Conservation (phyloP, 1,140 invertebrate species). For the Megalonaias nervosa region DNA sequence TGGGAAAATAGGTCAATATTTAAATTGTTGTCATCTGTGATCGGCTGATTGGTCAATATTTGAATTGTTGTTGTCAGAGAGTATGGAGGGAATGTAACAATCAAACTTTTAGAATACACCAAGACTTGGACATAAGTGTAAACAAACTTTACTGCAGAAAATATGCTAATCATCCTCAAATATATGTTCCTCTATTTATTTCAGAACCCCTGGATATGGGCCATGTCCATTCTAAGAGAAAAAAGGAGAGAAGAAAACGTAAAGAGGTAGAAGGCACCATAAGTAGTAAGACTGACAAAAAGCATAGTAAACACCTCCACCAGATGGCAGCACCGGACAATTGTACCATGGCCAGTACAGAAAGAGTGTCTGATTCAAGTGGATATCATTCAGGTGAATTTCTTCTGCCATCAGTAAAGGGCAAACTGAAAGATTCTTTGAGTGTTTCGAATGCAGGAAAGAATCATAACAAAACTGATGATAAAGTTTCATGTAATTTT, state of each 20-base stretch:
- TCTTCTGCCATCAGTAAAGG: constrained; percentile 15
- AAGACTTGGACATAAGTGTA: no score
- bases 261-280: constrained; percentile 25
- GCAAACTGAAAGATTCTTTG: constrained; percentile 10
- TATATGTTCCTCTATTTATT: no score
- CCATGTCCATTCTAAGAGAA: constrained; percentile 35
- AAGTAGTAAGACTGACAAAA: background rate
- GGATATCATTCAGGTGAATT: constrained; percentile 30
- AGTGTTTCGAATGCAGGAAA: background rate
- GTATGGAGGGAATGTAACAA: no score
- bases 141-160: no score
- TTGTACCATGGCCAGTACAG: constrained; percentile 19
- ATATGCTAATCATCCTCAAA: no score
- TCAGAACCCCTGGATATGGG: constrained; percentile 12
- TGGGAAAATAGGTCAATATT: no score
- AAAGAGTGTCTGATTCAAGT: constrained; percentile 33
- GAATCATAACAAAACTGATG: constrained; percentile 5
- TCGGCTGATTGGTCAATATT: no score
- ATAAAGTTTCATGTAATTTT: background rate
- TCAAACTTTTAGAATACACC: no score
- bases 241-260: constrained; percentile 21
- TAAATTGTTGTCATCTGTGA: no score
- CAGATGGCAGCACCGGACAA: constrained; percentile 28
- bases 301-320: constrained; percentile 27
- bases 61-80: no score